Evolutionary conservation across 2,888 invertebrate genomes (phyloP).

Genomic region (Oligia fasciuncula): DNA sequence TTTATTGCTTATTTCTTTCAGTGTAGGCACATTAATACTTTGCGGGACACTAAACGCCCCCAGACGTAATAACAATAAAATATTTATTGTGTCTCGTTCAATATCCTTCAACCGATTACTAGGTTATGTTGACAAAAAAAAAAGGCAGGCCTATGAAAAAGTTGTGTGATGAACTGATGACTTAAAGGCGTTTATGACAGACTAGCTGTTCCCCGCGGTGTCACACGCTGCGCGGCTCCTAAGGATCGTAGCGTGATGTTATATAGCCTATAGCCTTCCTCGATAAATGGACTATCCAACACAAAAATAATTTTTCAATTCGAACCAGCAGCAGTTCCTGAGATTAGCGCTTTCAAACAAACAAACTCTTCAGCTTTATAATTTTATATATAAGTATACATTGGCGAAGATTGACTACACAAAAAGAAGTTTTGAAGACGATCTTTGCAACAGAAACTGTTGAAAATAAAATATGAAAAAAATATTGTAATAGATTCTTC

Average conservation of each 20-base stretch:
- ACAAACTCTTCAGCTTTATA: no score
- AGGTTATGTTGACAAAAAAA: background rate
- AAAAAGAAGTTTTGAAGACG: background rate
- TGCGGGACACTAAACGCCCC: background rate
- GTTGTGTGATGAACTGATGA: no score
- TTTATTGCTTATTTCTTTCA: no score
- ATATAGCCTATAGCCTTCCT: no score
- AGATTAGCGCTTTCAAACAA: no score
- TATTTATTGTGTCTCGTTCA: background rate
- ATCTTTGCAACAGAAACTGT: background rate
- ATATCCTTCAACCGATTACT: background rate
- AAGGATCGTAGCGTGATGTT: no score
- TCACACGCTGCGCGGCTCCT: no score
- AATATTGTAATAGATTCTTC: background rate
- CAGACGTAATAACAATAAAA: background rate
- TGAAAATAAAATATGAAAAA: background rate
- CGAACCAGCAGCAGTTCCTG: no score
- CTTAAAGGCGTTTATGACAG: background rate
- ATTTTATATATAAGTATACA: no score
- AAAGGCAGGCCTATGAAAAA: background rate
- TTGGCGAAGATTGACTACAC: background rate
- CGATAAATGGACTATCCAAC: no score
- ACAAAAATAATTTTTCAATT: no score
- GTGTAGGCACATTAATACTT: background rate
- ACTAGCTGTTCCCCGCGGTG: no score